A percentile compares a stretch with the other conserved stretches of the same genome.
These are phyloP conservation scores for Gyps fulvus DNA, from an alignment of 2,113 vertebrate genomes.

Conservation along the genomic window DNA sequence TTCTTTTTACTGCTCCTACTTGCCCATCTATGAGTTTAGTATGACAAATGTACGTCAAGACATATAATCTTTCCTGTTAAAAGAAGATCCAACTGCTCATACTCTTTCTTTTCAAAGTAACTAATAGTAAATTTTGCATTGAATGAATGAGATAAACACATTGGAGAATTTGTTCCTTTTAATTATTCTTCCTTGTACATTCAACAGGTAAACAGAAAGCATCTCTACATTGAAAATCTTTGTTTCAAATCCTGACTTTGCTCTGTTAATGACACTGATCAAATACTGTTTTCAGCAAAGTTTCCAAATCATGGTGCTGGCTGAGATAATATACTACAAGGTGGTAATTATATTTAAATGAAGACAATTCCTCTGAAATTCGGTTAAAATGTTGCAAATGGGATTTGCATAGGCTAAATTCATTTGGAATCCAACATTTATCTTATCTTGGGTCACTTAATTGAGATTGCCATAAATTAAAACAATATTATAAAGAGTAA, in stretches of 20 bases:
- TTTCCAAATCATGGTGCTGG: background rate
- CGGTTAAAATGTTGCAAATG: background rate
- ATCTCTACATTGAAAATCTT: background rate
- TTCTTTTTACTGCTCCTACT: background rate
- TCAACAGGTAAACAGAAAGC: background rate
- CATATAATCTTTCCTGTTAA: background rate
- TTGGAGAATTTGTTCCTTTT: background rate
- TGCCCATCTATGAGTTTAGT: background rate
- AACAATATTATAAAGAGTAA: background rate
- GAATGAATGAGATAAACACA: background rate
- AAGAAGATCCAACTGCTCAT: background rate
- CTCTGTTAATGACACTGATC: background rate
- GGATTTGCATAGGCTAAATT: background rate
- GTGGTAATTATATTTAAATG: background rate
- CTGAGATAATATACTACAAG: background rate
- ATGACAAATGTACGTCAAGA: background rate
- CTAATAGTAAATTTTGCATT: background rate
- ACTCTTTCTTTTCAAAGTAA: background rate
- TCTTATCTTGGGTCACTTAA: background rate
- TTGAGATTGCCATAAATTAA: slow-evolving; percentile 13
- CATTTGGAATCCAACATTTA: background rate
- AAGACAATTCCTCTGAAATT: background rate
- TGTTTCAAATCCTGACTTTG: background rate
- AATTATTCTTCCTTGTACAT: background rate
- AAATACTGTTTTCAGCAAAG: background rate